These are phyloP conservation scores for Caenorhabditis sp. DNA, from an alignment of 2,888 invertebrate genomes.

Conservation along the genomic window DNA sequence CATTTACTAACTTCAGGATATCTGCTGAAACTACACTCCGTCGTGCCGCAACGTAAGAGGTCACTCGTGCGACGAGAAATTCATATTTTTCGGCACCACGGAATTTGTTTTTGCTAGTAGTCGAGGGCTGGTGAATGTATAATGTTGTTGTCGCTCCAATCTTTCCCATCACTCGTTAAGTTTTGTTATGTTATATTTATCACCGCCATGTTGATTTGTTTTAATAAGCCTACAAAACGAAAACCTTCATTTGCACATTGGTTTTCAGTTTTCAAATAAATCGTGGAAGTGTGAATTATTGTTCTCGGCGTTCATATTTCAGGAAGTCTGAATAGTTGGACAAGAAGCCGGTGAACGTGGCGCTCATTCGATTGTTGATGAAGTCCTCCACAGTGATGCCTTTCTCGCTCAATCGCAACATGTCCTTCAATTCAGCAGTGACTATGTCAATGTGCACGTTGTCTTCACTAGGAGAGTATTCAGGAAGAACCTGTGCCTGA, in stretches of 20 bases:
- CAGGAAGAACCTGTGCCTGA: conserved; percentile 20
- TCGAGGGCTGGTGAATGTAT: too few species aligned
- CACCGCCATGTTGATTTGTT: not conserved
- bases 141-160: conserved; percentile 29
- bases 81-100: not conserved
- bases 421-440: conserved; percentile 44
- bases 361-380: conserved; percentile 9
- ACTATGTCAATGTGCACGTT: conserved; percentile 4
- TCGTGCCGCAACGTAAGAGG: too few species aligned
- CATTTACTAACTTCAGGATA: too few species aligned
- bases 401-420: conserved; percentile 15
- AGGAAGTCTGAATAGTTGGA: conserved; percentile 36
- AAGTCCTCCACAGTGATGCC: conserved; percentile 26
- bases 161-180: not conserved
- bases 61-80: too few species aligned
- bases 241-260: not conserved
- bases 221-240: not conserved
- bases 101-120: too few species aligned
- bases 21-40: too few species aligned
- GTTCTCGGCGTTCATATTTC: conserved; percentile 48
- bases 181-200: conserved; percentile 16
- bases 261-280: conserved; percentile 25
- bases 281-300: conserved; percentile 19
- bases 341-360: conserved; percentile 37
- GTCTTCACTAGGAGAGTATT: conserved; percentile 22